Percentiles rank a stretch among this genome's conserved stretches.
These are phyloP conservation scores for Tupaia tana DNA, from an alignment of 2,113 vertebrate genomes.

Conservation along the genomic window DNA sequence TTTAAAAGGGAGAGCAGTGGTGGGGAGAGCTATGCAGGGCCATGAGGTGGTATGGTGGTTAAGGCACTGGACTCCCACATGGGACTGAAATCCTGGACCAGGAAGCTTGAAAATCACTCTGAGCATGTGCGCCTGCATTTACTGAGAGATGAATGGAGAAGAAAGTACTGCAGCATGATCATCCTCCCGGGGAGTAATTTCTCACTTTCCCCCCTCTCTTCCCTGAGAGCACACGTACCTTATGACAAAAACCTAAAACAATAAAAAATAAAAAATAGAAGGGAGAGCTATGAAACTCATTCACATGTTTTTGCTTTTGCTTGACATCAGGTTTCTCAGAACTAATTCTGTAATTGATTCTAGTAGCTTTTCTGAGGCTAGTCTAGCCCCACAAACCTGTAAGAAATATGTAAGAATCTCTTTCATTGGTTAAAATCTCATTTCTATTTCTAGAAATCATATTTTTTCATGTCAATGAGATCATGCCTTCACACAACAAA, in stretches of 20 bases:
- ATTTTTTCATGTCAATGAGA: not conserved
- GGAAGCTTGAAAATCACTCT: too few relatives aligned
- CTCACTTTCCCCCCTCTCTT: too few relatives aligned
- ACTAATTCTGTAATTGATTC: not conserved
- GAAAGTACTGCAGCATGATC: too few relatives aligned
- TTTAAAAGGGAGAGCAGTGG: not conserved
- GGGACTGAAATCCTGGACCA: too few relatives aligned
- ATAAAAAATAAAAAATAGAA: not conserved
- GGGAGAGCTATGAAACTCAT: not conserved
- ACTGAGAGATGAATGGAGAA: too few relatives aligned
- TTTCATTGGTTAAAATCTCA: not conserved
- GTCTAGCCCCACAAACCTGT: not conserved
- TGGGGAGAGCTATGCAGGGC: too few relatives aligned
- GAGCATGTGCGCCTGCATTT: too few relatives aligned
- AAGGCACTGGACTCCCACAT: too few relatives aligned
- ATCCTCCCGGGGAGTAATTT: too few relatives aligned
- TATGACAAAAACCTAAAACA: too few relatives aligned
- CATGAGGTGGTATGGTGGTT: too few relatives aligned
- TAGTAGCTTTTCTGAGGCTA: not conserved
- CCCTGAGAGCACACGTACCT: too few relatives aligned
- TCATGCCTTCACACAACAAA: conserved; percentile 11
- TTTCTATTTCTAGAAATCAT: conserved; percentile 33
- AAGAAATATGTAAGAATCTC: not conserved
- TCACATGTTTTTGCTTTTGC: not conserved
- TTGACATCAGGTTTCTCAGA: conserved; percentile 44